phyloP scores from a whole-genome alignment of 2,113 vertebrate genomes.

The Mus pahari region DNA sequence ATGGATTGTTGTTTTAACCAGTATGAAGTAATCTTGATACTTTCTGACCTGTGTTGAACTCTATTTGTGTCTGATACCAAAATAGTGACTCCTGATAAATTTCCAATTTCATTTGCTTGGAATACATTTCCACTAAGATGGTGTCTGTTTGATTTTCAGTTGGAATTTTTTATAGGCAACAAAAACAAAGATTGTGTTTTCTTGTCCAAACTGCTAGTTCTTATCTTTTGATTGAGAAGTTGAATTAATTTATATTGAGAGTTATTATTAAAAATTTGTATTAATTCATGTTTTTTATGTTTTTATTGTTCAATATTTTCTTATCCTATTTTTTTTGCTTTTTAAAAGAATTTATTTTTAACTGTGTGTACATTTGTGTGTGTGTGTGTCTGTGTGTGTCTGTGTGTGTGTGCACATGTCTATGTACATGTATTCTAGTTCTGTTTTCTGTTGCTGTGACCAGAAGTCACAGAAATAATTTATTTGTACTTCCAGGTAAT shows the following conservation, averaged over 20 bases:
- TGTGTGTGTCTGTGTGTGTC: not conserved
- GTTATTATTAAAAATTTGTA: not conserved
- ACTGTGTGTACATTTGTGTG: not conserved
- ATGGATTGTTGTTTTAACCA: not conserved
- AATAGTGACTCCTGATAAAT: not conserved
- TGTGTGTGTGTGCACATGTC: not conserved
- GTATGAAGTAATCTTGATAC: not conserved
- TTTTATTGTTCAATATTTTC: not conserved
- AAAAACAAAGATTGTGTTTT: not conserved
- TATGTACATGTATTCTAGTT: not conserved
- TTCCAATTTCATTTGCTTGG: not conserved
- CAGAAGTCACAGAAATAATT: not conserved
- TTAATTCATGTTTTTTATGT: not conserved
- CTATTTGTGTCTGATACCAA: not conserved
- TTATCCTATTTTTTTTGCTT: not conserved
- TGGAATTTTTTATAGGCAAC: not conserved
- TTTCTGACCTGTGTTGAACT: not conserved
- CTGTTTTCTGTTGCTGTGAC: not conserved
- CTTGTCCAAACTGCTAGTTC: not conserved
- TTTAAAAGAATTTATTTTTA: not conserved
- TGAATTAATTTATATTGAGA: not conserved
- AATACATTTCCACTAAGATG: not conserved
- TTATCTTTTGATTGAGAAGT: not conserved
- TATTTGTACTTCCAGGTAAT: not conserved
- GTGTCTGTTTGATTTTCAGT: not conserved